Conservation (phyloP, 2,113 vertebrate species). For the Cromileptes altivelis region DNA sequence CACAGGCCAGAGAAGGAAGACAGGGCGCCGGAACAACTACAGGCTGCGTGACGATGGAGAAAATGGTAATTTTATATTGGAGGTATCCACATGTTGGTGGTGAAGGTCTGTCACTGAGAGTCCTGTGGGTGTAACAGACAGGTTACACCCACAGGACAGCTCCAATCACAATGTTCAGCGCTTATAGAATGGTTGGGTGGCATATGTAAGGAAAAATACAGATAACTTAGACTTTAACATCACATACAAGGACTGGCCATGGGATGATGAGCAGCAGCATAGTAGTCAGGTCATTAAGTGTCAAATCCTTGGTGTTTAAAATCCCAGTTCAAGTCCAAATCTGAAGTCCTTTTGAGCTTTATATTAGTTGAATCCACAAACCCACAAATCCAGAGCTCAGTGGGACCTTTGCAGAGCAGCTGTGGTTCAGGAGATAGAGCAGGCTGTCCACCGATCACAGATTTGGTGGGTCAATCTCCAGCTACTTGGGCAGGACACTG, state of each 20-base stretch:
- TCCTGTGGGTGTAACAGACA: neutral
- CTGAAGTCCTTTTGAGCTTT: too few species aligned
- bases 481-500: too few species aligned
- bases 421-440: too few species aligned
- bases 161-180: neutral
- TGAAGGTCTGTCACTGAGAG: slow-evolving; percentile 9
- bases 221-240: neutral
- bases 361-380: too few species aligned
- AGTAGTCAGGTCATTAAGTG: too few species aligned
- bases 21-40: slow-evolving; percentile 77
- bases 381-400: too few species aligned
- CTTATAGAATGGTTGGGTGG: neutral
- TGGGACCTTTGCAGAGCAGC: too few species aligned
- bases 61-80: slow-evolving; percentile 79
- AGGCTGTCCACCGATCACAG: too few species aligned
- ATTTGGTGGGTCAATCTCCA: too few species aligned
- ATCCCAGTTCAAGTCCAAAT: too few species aligned
- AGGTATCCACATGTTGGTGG: slow-evolving; percentile 25
- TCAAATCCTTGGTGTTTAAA: too few species aligned
- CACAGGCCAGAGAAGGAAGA: slow-evolving; percentile 82
- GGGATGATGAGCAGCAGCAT: too few species aligned
- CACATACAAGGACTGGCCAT: neutral
- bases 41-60: slow-evolving; percentile 63
- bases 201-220: neutral
- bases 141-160: neutral